Conservation (phyloP, 2,888 invertebrate genomes). For the Chrysodeixis includens region DNA sequence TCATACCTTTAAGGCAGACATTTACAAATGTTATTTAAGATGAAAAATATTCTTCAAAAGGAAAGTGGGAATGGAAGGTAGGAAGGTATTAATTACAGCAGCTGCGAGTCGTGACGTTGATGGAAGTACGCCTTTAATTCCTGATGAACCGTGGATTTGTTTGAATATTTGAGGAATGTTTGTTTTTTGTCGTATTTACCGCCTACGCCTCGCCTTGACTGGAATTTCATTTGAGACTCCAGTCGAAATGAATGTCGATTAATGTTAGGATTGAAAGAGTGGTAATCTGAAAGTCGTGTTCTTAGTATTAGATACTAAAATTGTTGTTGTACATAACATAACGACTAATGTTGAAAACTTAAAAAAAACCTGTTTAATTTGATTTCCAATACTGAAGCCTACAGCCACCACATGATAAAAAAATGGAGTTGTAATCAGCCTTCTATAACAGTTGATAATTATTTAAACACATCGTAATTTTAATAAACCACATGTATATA, state of each 20-base stretch:
- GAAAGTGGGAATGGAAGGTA: slow-evolving; percentile 22
- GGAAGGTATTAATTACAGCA: slow-evolving; percentile 23
- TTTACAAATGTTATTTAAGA: slow-evolving; percentile 36
- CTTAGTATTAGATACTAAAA: too few relatives aligned
- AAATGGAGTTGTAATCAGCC: too few relatives aligned
- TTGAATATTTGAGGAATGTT: not conserved
- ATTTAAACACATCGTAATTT: not conserved
- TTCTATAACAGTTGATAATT: too few relatives aligned
- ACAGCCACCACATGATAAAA: too few relatives aligned
- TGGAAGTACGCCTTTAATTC: slow-evolving; percentile 24
- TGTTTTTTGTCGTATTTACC: slow-evolving; percentile 1
- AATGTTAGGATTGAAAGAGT: not conserved
- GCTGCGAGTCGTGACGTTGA: slow-evolving; percentile 13
- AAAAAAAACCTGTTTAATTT: too few relatives aligned
- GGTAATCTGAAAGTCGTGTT: too few relatives aligned
- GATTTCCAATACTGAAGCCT: too few relatives aligned
- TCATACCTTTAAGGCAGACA: slow-evolving; percentile 20
- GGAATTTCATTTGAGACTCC: not conserved
- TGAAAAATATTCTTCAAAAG: slow-evolving; percentile 27
- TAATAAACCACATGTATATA: not conserved
- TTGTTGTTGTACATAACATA: too few relatives aligned
- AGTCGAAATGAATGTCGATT: not conserved
- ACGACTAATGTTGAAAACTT: too few relatives aligned
- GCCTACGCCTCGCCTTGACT: not conserved
- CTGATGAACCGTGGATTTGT: slow-evolving; percentile 10